These are phyloP conservation scores for Delphinus delphis DNA, from an alignment of 2,113 vertebrate species.

Conservation along the genomic window DNA sequence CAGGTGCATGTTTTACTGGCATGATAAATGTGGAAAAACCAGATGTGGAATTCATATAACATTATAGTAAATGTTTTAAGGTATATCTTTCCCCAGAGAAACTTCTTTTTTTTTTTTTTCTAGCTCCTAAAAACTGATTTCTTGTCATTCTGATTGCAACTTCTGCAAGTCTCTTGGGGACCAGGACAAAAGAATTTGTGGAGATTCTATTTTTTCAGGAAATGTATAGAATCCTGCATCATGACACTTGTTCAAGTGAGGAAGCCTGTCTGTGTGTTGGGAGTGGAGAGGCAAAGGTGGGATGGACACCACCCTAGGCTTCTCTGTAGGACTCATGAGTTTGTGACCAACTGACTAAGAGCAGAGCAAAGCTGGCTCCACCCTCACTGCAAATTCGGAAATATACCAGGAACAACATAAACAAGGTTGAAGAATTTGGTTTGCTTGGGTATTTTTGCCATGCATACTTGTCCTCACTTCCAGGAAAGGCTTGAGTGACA, in stretches of 20 bases:
- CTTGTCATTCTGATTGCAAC: constrained; percentile 42
- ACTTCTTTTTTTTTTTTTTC: neutral
- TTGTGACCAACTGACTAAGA: neutral
- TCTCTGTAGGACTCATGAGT: neutral
- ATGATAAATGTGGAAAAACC: constrained; percentile 77
- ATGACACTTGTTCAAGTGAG: neutral
- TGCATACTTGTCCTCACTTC: neutral
- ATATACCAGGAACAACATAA: neutral
- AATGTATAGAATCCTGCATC: neutral
- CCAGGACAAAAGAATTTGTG: constrained; percentile 6
- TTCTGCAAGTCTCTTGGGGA: constrained; percentile 44
- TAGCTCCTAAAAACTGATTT: neutral
- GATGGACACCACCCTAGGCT: neutral
- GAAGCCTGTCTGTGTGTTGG: neutral
- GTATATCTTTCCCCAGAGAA: constrained; percentile 59
- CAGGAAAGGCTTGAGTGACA: neutral
- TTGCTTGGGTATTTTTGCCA: neutral
- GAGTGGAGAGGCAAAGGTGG: neutral
- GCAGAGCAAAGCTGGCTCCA: neutral
- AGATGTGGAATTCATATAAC: constrained; percentile 71
- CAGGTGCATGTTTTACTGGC: constrained; percentile 74
- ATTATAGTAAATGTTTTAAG: constrained; percentile 67
- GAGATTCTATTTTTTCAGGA: constrained; percentile 1
- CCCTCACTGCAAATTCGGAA: neutral
- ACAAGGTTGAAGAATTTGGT: neutral